These are phyloP conservation scores for Myotis pilosus DNA, from an alignment of 2,797 vertebrate genomes.

Conservation along the genomic window DNA sequence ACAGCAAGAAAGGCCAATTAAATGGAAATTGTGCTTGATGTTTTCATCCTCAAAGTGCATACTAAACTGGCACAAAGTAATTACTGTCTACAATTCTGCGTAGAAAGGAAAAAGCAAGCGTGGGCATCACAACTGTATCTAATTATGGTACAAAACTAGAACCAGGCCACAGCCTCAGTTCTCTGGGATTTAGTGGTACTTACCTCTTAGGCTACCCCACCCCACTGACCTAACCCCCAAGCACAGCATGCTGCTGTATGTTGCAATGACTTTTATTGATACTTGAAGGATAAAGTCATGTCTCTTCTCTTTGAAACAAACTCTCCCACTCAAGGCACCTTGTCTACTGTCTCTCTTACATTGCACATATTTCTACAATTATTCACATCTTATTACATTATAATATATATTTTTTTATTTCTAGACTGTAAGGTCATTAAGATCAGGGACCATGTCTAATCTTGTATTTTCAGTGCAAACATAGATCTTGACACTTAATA, in stretches of 20 bases:
- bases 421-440: neutral
- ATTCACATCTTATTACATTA: neutral
- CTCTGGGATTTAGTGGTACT: neutral
- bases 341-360: neutral
- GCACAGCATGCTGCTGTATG: neutral
- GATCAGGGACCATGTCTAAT: neutral
- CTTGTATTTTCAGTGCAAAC: neutral
- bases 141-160: neutral
- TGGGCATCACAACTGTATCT: neutral
- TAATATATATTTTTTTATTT: neutral
- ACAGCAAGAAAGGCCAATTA: neutral
- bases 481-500: neutral
- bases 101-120: constrained; percentile 5
- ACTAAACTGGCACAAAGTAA: neutral
- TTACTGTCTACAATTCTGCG: neutral
- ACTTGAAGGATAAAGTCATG: neutral
- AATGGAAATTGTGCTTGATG: neutral
- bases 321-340: neutral
- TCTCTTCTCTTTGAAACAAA: neutral
- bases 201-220: neutral
- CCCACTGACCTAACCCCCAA: neutral
- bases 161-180: neutral
- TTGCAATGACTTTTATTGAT: neutral
- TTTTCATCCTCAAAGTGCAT: neutral
- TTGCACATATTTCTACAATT: neutral